Conservation (phyloP, 2,113 vertebrate species). For the Mesitornis unicolor region DNA sequence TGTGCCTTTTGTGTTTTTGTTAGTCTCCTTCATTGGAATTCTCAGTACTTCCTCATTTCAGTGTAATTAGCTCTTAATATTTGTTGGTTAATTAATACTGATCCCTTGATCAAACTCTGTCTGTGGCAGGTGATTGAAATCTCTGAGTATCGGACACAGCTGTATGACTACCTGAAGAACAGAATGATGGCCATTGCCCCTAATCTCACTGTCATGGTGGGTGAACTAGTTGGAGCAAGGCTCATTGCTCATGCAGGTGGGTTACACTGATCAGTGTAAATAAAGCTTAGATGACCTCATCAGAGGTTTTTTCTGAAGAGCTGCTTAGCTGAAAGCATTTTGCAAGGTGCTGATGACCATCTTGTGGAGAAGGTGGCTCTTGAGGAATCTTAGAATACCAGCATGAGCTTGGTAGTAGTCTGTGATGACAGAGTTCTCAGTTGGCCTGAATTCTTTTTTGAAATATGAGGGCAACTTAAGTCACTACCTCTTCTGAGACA, state of each 20-base stretch:
- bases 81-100: background rate
- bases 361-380: background rate
- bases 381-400: background rate
- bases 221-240: slow-evolving; percentile 93
- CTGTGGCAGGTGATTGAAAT: slow-evolving; percentile 91
- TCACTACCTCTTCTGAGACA: slow-evolving; percentile 98
- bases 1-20: background rate
- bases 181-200: slow-evolving; percentile 98
- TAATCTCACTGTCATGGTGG: slow-evolving; percentile 95
- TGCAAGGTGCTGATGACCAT: background rate
- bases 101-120: background rate
- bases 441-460: slow-evolving; percentile 75
- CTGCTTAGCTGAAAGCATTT: background rate
- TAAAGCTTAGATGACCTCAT: background rate
- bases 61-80: background rate
- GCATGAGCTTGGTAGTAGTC: slow-evolving; percentile 57
- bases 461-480: slow-evolving; percentile 81
- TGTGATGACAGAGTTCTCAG: slow-evolving; percentile 77
- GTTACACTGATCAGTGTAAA: background rate
- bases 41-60: background rate
- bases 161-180: slow-evolving; percentile 98
- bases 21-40: background rate
- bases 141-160: slow-evolving; percentile 90
- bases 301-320: background rate
- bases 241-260: slow-evolving; percentile 95